Base-by-base conservation (phyloP, 1,140 invertebrate species). In the Rhagoletis zephyria region DNA sequence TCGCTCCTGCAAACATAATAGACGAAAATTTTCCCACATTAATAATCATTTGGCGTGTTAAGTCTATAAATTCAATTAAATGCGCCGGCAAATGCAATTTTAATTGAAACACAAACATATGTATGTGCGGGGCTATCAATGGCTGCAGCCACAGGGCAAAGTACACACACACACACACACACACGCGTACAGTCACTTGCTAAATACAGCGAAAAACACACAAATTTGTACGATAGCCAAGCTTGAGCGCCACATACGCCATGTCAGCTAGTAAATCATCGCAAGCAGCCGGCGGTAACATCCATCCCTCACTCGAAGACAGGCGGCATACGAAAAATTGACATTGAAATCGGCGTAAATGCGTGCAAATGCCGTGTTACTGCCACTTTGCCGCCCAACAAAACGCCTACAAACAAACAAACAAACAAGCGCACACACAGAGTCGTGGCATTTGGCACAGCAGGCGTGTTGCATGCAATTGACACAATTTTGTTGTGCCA, bases 401-500 rank as follows among this genome's bases (percentile, higher is more conserved):
- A n/a, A 10, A 12, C 12, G 16, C 74, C 48, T 56, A 48, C 74
- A 51, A 2, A 74, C 12, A 51, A 9, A 45, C 45, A 63, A 4
- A 63, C 16, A 63, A 63, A 16, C 61, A 16, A 3, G 42, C 42
- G 19, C 48, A 48, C 9, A 19, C 42, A 77, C 16, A 7, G 5
- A 40, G n/a, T 7, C 9, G 1, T 42, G 12, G 65, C 9, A 9
- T 5, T 4, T 12, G 40, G 67, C 74, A 81, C 48, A 81, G 74
- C 74, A 56, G 74, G 74, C 74, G 74, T 81, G 59, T 85, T 87
- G 74, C 64, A 89, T 91, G 91, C 91, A 91, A 92, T 91, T 91
- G 91, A 91, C 91, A 91, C 91, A 91, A 91, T 91, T 91, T 67
- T 85, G 85, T 87, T 87, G 74, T 42, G 74, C 74, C 74, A 81